These are phyloP conservation scores for Sebastes itinus DNA, from an alignment of 2,797 vertebrate species.

Conservation along the genomic window DNA sequence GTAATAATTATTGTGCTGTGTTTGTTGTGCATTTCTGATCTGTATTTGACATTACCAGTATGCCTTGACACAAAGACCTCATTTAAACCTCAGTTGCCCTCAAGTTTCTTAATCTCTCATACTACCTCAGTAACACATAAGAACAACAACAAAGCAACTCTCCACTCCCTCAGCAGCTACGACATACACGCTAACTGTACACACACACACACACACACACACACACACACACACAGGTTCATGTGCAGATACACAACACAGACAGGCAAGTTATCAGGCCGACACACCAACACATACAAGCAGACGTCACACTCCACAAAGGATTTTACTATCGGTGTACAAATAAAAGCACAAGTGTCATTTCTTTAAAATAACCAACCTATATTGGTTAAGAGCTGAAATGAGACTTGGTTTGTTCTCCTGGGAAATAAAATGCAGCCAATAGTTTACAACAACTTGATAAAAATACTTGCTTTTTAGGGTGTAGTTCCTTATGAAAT, in stretches of 20 bases:
- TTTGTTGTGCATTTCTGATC: constrained; percentile 77
- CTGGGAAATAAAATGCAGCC: constrained; percentile 64
- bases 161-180: constrained; percentile 48
- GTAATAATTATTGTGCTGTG: constrained; percentile 77
- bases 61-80: constrained; percentile 80
- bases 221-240: background rate
- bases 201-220: background rate
- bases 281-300: constrained; percentile 36
- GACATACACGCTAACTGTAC: constrained; percentile 10
- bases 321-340: constrained; percentile 31
- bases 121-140: constrained; percentile 81
- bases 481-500: constrained; percentile 60
- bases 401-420: constrained; percentile 58
- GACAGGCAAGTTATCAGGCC: constrained; percentile 43
- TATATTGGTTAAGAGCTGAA: constrained; percentile 60
- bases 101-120: constrained; percentile 74
- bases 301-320: constrained; percentile 59
- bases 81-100: constrained; percentile 77
- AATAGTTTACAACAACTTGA: constrained; percentile 76
- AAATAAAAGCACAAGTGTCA: constrained; percentile 45
- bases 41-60: constrained; percentile 79
- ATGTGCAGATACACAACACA: constrained; percentile 34
- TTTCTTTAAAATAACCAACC: constrained; percentile 25
- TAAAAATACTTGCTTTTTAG: constrained; percentile 70
- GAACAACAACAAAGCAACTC: constrained; percentile 43